phyloP scores from a whole-genome alignment of 53 echinoderm and acorn worm species.

The Zoroaster sp. region DNA sequence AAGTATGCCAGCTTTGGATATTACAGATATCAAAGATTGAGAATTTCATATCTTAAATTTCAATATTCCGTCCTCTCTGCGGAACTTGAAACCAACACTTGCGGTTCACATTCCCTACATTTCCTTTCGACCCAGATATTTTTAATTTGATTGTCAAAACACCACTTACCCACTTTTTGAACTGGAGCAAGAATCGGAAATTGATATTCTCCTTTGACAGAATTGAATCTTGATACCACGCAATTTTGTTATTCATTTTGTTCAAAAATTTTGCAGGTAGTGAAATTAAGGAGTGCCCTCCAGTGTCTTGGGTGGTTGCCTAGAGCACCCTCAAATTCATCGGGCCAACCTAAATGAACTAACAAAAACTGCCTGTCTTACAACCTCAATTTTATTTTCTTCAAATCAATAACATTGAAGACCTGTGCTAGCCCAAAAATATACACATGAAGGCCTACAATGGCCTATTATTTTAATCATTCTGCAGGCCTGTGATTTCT shows the following conservation, averaged over 20 bases:
- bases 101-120: background rate
- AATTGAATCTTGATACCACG: constrained; percentile 12
- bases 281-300: background rate
- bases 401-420: background rate
- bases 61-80: background rate
- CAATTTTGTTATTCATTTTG: background rate
- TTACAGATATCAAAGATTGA: background rate
- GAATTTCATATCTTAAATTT: background rate
- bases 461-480: too few relatives aligned
- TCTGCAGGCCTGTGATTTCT: too few relatives aligned
- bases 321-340: background rate
- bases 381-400: background rate
- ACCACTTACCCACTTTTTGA: constrained; percentile 3
- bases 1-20: background rate
- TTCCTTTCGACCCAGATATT: background rate
- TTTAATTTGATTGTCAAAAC: background rate
- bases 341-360: background rate
- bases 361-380: too few relatives aligned
- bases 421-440: too few relatives aligned
- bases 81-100: background rate
- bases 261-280: background rate
- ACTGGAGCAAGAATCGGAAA: background rate
- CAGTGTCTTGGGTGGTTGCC: background rate
- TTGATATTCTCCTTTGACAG: constrained; percentile 23
- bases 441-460: too few relatives aligned